Evolutionary conservation across 1,140 invertebrate species (phyloP).

Genomic region (Drosophila eugracilis): DNA sequence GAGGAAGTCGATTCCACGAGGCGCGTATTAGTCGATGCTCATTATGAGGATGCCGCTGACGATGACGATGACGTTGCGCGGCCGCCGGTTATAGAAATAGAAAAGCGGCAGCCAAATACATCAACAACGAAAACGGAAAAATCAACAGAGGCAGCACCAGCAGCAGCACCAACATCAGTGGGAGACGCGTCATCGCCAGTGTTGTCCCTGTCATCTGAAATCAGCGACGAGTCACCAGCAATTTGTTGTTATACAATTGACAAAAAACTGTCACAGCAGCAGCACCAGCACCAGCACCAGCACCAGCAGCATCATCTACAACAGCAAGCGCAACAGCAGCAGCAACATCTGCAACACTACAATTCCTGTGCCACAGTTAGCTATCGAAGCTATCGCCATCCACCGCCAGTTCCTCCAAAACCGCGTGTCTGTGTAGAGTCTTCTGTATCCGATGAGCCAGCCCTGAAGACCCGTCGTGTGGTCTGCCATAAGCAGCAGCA

Average conservation of each 20-base stretch:
- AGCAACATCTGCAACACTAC: conserved; percentile 38
- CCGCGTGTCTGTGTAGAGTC: conserved; percentile 42
- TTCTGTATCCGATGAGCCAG: conserved; percentile 38
- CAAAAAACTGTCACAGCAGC: conserved; percentile 54
- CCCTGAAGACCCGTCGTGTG: conserved; percentile 61
- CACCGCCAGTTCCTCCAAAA: conserved; percentile 67
- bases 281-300: conserved; percentile 5
- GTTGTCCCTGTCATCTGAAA: conserved; percentile 53
- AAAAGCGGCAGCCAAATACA: conserved; percentile 71
- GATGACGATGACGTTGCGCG: conserved; percentile 71
- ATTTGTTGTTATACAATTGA: conserved; percentile 83
- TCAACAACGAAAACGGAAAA: conserved; percentile 62
- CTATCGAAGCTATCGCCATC: conserved; percentile 40
- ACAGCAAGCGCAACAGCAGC: conserved; percentile 8
- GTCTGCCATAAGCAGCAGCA: conserved; percentile 4
- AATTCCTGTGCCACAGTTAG: conserved; percentile 49
- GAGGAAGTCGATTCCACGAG: conserved; percentile 56
- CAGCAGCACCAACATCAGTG: conserved; percentile 41
- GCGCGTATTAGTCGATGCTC: conserved; percentile 53
- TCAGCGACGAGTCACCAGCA: conserved; percentile 69
- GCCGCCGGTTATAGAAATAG: conserved; percentile 78
- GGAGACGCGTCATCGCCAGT: conserved; percentile 63
- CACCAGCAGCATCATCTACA: conserved; percentile 13
- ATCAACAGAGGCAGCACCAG: conserved; percentile 39
- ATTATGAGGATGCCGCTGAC: conserved; percentile 44